phyloP scores from a whole-genome alignment of 2,888 invertebrate species.

The Cantharis nigra region DNA sequence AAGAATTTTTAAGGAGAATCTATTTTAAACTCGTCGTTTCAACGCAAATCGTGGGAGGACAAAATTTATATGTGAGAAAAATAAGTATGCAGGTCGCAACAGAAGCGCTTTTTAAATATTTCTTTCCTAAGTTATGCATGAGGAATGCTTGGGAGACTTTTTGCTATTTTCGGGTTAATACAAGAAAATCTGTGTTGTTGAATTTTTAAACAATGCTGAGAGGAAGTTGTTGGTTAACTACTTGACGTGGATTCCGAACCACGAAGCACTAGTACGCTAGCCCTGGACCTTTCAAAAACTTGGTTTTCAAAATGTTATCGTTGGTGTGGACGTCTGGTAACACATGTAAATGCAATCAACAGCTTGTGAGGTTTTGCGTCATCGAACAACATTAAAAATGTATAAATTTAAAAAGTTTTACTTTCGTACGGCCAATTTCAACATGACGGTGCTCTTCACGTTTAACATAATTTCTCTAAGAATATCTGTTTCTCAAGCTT shows the following conservation, averaged over 20 bases:
- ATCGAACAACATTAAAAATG: neutral
- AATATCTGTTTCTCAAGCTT: neutral
- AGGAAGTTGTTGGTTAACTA: no score
- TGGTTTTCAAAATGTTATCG: no score
- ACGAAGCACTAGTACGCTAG: neutral
- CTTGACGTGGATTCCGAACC: neutral
- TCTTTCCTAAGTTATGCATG: neutral
- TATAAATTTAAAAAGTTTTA: neutral
- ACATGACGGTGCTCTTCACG: neutral
- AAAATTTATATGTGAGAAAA: neutral
- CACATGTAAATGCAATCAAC: no score
- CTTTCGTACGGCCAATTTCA: neutral
- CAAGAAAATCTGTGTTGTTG: no score
- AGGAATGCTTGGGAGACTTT: neutral
- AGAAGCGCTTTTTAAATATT: no score
- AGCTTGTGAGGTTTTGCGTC: neutral
- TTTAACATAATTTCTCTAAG: neutral
- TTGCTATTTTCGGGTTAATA: no score
- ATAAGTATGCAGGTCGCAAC: neutral
- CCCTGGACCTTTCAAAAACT: no score
- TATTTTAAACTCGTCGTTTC: neutral
- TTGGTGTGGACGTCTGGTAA: no score
- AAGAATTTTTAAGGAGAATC: neutral
- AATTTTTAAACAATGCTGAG: no score
- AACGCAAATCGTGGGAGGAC: neutral